Base-by-base conservation (phyloP, 2,888 invertebrate genomes). In the Andrena bucephala region DNA sequence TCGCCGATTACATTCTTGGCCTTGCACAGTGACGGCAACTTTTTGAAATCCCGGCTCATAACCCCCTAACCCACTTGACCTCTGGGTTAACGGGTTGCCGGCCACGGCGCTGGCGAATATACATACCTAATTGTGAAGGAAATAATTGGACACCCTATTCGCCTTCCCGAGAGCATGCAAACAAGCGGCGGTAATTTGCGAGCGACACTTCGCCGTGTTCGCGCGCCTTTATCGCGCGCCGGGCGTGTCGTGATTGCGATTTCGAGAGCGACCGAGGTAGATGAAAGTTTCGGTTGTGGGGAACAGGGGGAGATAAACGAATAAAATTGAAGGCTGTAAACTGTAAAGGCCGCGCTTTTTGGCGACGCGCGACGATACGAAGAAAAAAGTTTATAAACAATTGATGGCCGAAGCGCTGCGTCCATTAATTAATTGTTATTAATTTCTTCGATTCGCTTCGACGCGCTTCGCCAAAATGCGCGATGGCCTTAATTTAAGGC, bases 1-100 rank as follows among this genome's bases (percentile, higher is more conserved):
- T 65, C 76, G 78, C 75, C 80, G 74, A 85, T 86, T 78, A 72
- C 85, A 84, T 89, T 89, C 86, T 66, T 77, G 74, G 66, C 67
- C 82, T 82, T 85, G 87, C 81, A 73, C 62, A 81, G 66, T 68
- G 82, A 71, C 82, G 85, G 62, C 85, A 66, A 69, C 79, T 88
- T 88, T 89, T 89, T 85, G 73, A 71, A 89, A 82, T 50, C 72
- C 67, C 66, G 20, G 68, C 83, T 76, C 77, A 72, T 87, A 87
- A 88, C 80, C 85, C 82, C 86, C 68, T 89, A 88, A 89, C 84
- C 84, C 80, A 89, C 62, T 87, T 87, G 87, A 89, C 81, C 81
- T 82, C 68, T 65, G 74, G 77, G 29, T 80, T 65, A 81, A 78
- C 87, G 60, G 77, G 57, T 72, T 29, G 63, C 70, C 7, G 68